phyloP scores from a whole-genome alignment of 1,140 invertebrate species.

The Asobara japonica region DNA sequence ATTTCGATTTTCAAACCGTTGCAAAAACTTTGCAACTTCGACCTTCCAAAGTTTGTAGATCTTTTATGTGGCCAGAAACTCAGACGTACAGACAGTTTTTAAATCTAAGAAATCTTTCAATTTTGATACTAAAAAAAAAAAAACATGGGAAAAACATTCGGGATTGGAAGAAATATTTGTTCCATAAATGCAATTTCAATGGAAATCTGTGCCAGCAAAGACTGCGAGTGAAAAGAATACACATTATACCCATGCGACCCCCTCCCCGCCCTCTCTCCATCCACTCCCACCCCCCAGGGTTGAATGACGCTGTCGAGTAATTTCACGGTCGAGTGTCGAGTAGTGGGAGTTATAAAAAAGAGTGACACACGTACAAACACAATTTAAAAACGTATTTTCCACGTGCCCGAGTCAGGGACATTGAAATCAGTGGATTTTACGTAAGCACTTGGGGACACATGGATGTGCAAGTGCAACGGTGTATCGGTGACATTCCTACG shows the following conservation, averaged over 20 bases:
- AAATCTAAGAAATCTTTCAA: too few species aligned
- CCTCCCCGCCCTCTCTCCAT: background rate
- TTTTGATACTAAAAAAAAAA: too few species aligned
- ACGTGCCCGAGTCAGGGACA: constrained; percentile 25
- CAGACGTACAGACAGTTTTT: too few species aligned
- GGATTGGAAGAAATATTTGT: too few species aligned
- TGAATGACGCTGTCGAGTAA: background rate
- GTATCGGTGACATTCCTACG: constrained; percentile 11
- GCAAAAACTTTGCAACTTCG: too few species aligned
- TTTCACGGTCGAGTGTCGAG: background rate
- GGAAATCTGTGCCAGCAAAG: too few species aligned
- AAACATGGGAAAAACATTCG: too few species aligned
- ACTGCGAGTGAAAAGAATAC: too few species aligned
- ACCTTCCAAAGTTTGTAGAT: too few species aligned
- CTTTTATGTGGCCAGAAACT: too few species aligned
- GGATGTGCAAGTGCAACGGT: constrained; percentile 24
- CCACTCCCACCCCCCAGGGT: background rate
- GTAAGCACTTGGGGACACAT: constrained; percentile 5
- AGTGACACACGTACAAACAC: background rate
- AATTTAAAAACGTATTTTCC: constrained; percentile 11
- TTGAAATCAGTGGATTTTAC: constrained; percentile 18
- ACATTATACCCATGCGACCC: too few species aligned
- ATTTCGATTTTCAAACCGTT: background rate
- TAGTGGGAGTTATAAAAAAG: background rate
- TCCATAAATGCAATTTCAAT: too few species aligned